phyloP scores from a whole-genome alignment of 2,888 invertebrate species.

The Nomada ruficornis region DNA sequence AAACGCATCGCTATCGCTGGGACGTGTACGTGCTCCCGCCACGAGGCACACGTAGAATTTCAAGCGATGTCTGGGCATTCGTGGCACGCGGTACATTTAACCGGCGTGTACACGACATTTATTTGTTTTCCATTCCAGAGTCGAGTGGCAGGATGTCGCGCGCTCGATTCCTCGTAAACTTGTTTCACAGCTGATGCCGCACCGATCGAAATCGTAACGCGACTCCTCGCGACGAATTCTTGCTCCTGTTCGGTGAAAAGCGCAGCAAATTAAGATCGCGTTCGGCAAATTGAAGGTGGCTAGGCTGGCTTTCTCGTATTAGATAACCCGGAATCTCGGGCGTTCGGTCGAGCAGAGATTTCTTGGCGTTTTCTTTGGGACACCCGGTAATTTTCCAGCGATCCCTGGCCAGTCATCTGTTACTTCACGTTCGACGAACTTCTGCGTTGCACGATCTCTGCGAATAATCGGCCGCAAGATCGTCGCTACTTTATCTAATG shows the following conservation, averaged over 20 bases:
- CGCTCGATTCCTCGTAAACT: slow-evolving; percentile 32
- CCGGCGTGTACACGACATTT: slow-evolving; percentile 37
- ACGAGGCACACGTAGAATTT: slow-evolving; percentile 56
- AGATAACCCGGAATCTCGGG: slow-evolving; percentile 58
- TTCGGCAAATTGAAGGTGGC: slow-evolving; percentile 34
- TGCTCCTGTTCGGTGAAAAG: slow-evolving; percentile 32
- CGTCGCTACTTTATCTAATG: slow-evolving; percentile 56
- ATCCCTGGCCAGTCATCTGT: not conserved
- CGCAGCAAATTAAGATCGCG: slow-evolving; percentile 47
- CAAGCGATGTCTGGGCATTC: slow-evolving; percentile 60
- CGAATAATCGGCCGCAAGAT: slow-evolving; percentile 43
- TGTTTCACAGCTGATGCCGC: slow-evolving; percentile 17
- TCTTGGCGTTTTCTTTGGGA: not conserved
- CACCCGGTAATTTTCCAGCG: slow-evolving; percentile 13
- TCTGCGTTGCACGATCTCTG: slow-evolving; percentile 14
- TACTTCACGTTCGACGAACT: not conserved
- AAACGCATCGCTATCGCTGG: slow-evolving; percentile 38
- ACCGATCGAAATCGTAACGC: not conserved
- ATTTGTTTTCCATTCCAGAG: slow-evolving; percentile 38
- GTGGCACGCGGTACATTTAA: slow-evolving; percentile 61
- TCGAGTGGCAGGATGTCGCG: not conserved
- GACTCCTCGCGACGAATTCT: not conserved
- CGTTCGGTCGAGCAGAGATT: slow-evolving; percentile 21
- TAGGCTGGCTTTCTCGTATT: slow-evolving; percentile 61
- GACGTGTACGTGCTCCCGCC: slow-evolving; percentile 6